Conservation (phyloP, 2,888 invertebrate genomes). For the Phymatocera aterrima region DNA sequence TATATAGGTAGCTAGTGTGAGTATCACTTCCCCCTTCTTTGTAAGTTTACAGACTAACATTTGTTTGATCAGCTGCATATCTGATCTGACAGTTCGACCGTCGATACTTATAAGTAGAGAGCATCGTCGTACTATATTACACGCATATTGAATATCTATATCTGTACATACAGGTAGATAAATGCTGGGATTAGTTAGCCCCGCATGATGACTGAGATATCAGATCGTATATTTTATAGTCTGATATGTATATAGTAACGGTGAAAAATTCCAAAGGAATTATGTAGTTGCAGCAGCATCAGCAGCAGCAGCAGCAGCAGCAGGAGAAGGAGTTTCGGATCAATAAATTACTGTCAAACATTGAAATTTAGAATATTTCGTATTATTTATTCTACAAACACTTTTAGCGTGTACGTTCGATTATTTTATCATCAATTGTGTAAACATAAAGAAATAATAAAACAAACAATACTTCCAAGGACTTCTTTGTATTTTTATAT, state of each 20-base stretch:
- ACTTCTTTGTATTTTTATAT: background rate
- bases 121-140: background rate
- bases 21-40: background rate
- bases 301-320: too few species aligned
- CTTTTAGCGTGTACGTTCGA: too few species aligned
- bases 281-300: too few species aligned
- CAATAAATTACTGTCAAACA: too few species aligned
- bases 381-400: too few species aligned
- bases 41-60: background rate
- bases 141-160: too few species aligned
- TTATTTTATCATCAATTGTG: too few species aligned
- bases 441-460: too few species aligned
- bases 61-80: slow-evolving; percentile 45
- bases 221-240: background rate
- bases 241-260: background rate
- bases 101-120: background rate
- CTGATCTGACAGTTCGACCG: slow-evolving; percentile 14
- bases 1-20: background rate
- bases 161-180: background rate
- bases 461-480: too few species aligned
- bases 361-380: too few species aligned
- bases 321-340: too few species aligned
- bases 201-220: background rate
- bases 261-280: background rate
- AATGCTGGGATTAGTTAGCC: background rate